A percentile compares a stretch with the other conserved stretches of the same genome.
phyloP scores from a whole-genome alignment of 2,888 invertebrate species.

The Cheilosia soror region DNA sequence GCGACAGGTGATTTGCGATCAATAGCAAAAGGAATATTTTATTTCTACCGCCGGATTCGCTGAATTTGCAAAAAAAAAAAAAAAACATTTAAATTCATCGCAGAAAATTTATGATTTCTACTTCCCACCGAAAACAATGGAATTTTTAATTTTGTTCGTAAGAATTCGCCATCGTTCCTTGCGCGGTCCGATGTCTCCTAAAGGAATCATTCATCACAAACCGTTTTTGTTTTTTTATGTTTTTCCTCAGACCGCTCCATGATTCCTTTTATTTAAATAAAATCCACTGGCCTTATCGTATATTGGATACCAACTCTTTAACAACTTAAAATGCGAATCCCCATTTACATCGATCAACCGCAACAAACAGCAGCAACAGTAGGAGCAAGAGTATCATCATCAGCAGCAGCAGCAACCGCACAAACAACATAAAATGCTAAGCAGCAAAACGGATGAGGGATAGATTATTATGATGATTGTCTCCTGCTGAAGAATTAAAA shows the following conservation, averaged over 20 bases:
- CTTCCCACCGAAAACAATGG: slow-evolving; percentile 60
- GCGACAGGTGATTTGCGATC: too few relatives aligned
- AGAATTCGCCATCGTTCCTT: slow-evolving; percentile 31
- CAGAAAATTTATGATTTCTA: slow-evolving; percentile 51
- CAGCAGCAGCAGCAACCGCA: slow-evolving; percentile 25
- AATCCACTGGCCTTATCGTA: slow-evolving; percentile 48
- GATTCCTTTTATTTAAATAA: slow-evolving; percentile 61
- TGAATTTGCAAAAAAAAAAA: slow-evolving; percentile 4
- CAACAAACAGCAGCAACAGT: slow-evolving; percentile 22
- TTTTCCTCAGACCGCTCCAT: slow-evolving; percentile 3
- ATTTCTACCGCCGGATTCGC: neutral
- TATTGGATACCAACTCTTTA: slow-evolving; percentile 45
- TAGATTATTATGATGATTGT: slow-evolving; percentile 74
- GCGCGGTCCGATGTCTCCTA: slow-evolving; percentile 28
- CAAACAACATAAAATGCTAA: slow-evolving; percentile 50
- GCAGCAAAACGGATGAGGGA: slow-evolving; percentile 65
- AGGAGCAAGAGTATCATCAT: slow-evolving; percentile 3
- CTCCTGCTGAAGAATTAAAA: slow-evolving; percentile 60
- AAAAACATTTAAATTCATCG: slow-evolving; percentile 36
- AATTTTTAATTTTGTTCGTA: slow-evolving; percentile 62
- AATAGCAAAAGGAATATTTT: too few relatives aligned
- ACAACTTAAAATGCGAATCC: slow-evolving; percentile 52
- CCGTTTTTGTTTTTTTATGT: slow-evolving; percentile 6
- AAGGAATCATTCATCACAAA: slow-evolving; percentile 53
- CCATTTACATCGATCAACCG: slow-evolving; percentile 62